Evolutionary conservation across 2,113 vertebrate species (phyloP).

Genomic region (Xenopus laevis): DNA sequence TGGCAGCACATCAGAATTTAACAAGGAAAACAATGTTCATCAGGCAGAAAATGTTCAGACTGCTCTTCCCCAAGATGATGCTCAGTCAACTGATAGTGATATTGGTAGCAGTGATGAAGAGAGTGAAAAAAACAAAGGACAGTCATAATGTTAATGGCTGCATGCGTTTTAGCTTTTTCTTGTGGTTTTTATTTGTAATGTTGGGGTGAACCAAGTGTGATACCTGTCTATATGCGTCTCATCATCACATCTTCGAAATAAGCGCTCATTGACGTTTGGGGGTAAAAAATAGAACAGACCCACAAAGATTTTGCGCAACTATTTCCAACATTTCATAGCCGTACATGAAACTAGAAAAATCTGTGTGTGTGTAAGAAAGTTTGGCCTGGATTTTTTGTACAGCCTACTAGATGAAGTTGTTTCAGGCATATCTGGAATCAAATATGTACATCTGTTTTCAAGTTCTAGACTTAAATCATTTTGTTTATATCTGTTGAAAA

Average conservation of each 20-base stretch:
- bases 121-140: slow-evolving; percentile 60
- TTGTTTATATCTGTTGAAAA: too few species aligned
- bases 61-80: slow-evolving; percentile 53
- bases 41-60: slow-evolving; percentile 47
- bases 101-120: slow-evolving; percentile 82
- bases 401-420: neutral
- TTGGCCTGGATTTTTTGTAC: neutral
- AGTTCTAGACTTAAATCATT: too few species aligned
- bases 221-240: neutral
- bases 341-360: slow-evolving; percentile 22
- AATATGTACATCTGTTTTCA: too few species aligned
- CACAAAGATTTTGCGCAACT: slow-evolving; percentile 2
- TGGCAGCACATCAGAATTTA: slow-evolving; percentile 6
- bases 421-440: neutral
- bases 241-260: too few species aligned
- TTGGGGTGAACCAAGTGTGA: slow-evolving; percentile 13
- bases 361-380: neutral
- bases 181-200: slow-evolving; percentile 25
- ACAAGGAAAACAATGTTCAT: slow-evolving; percentile 47
- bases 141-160: slow-evolving; percentile 39
- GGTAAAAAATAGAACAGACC: slow-evolving; percentile 7
- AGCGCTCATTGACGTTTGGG: neutral
- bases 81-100: slow-evolving; percentile 84
- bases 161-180: slow-evolving; percentile 48
- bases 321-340: neutral